Evolutionary conservation across 2,797 vertebrate genomes (phyloP).

Genomic region (Argentina silus): DNA sequence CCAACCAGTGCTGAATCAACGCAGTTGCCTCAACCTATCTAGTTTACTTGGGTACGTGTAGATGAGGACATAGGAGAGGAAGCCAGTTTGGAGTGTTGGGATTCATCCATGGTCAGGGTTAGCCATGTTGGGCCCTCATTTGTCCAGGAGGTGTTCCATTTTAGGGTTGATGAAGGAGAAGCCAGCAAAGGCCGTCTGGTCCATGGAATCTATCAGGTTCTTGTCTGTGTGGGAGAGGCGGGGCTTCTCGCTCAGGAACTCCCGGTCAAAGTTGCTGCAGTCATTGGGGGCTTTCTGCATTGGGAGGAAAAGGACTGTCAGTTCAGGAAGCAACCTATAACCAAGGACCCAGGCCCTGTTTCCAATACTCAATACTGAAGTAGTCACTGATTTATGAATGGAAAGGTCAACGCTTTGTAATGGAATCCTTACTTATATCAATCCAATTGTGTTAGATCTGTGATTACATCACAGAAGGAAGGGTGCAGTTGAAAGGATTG

Average conservation of each 20-base stretch:
- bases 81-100: conserved; percentile 5
- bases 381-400: too few species aligned
- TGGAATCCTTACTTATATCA: background rate
- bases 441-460: background rate
- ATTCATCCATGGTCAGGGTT: conserved; percentile 2
- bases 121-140: conserved; percentile 67
- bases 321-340: conserved; percentile 18
- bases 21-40: conserved; percentile 22
- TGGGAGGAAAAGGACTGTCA: conserved; percentile 36
- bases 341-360: background rate
- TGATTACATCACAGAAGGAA: background rate
- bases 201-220: conserved; percentile 96
- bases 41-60: conserved; percentile 23
- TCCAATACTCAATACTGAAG: too few species aligned
- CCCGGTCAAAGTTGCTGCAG: conserved; percentile 96
- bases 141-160: conserved; percentile 83
- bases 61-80: conserved; percentile 23
- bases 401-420: too few species aligned
- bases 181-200: conserved; percentile 87
- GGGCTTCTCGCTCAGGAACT: conserved; percentile 95
- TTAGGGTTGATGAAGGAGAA: conserved; percentile 97
- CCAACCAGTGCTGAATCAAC: conserved; percentile 15
- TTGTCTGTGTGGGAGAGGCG: conserved; percentile 91
- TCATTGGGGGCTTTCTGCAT: conserved; percentile 90
- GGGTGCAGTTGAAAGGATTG: background rate